Evolutionary conservation across 2,113 vertebrate species (phyloP), one percentile per base, ranked within the genome.

Genomic region (Tretioscincus oriximinensis): DNA sequence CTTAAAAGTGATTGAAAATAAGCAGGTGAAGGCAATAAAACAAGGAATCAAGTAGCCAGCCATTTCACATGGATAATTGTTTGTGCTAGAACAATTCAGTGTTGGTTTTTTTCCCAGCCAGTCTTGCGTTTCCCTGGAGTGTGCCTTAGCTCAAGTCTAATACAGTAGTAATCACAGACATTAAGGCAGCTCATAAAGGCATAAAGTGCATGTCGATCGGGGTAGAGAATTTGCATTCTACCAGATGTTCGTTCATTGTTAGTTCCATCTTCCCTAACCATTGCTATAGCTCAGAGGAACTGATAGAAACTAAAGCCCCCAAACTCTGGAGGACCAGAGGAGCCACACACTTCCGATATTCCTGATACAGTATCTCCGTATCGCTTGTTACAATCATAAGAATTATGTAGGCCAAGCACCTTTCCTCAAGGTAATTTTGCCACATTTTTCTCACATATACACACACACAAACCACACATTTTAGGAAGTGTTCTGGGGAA

Each of bases 21-120:
- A 86, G 86, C 72, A 82, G 89, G 78, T 90, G 84, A 92, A 84
- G 87, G 79, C 88, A 91, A 90, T 85, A 76, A 86, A 90, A 81
- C n/a, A 65, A 28, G n/a, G n/a, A 45, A 31, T 89, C 87, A 77
- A 88, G 49, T 18, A 58, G 84, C 82, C 82, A 86, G 68, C 41
- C 73, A 35, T 87, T 90, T 12, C 87, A 86, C 81, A 82, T 74
- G 80, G 78, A 90, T 85, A 86, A 83, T 84, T 88, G 78, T 35
- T 12, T 80, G 28, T 72, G 75, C 91, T 84, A 80, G 84, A 77
- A 35, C 60, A 83, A 75, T 0, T 1, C 45, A 35, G 29, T 11
- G 28, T 18, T 66, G 35, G 80, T 22, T 77, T 70, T 76, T 84
- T 83, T 5, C 35, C 35, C 74, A 65, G 72, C 67, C 72, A 80